Evolutionary conservation across 2,113 vertebrate species (phyloP).

Genomic region (Gopherus evgoodei): DNA sequence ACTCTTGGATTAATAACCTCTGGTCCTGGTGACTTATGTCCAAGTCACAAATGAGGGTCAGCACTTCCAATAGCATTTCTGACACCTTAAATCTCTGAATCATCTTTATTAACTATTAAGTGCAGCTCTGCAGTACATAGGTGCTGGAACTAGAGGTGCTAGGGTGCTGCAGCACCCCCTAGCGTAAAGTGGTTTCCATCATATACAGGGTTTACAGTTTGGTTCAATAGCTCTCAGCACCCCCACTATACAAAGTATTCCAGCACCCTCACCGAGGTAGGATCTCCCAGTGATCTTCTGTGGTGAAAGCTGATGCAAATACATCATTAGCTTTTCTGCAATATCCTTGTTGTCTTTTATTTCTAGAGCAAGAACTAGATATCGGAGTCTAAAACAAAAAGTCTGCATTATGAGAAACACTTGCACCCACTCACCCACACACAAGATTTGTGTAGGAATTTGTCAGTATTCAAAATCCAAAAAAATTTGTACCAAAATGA

Average conservation of each 20-base stretch:
- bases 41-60: neutral
- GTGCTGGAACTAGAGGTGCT: too few species aligned
- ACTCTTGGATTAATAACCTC: neutral
- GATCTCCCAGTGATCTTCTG: neutral
- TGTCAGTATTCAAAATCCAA: neutral
- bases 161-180: too few species aligned
- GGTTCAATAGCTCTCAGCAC: too few species aligned
- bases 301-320: neutral
- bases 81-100: slow-evolving; percentile 42
- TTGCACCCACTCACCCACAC: too few species aligned
- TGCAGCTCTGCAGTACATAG: neutral
- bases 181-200: too few species aligned
- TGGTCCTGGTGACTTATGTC: slow-evolving; percentile 35
- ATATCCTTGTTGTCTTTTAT: neutral
- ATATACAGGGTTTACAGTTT: too few species aligned
- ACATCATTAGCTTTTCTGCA: neutral
- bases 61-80: slow-evolving; percentile 47
- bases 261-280: neutral
- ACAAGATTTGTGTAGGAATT: neutral
- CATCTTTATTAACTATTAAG: slow-evolving; percentile 29
- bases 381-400: neutral
- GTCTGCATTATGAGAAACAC: neutral
- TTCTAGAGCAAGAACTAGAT: neutral
- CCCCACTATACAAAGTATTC: too few species aligned
- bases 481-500: neutral